These are phyloP conservation scores for Prostheceraeus crozeri DNA, from an alignment of 2,888 invertebrate genomes.

Conservation along the genomic window DNA sequence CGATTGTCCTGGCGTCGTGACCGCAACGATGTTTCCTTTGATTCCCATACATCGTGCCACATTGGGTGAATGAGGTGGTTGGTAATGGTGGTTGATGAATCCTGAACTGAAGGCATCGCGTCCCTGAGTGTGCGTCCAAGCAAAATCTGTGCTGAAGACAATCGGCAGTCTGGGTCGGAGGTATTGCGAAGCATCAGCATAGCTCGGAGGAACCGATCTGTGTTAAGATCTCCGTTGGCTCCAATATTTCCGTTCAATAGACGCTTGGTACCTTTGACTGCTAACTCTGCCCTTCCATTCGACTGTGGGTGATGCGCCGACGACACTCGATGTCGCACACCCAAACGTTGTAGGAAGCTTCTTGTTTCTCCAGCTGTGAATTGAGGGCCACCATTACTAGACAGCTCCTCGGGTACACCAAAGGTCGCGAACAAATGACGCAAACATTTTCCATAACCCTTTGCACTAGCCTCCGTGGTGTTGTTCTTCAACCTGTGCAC, in stretches of 20 bases:
- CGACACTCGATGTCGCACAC: conserved; percentile 39
- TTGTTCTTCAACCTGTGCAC: conserved; percentile 24
- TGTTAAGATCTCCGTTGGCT: conserved; percentile 36
- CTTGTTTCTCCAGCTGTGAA: conserved; percentile 40
- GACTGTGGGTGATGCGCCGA: conserved; percentile 41
- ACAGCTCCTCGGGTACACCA: conserved; percentile 42
- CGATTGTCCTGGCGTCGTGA: conserved; percentile 15
- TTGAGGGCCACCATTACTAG: conserved; percentile 41
- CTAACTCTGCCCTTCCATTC: conserved; percentile 42
- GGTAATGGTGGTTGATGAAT: conserved; percentile 5
- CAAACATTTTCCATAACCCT: conserved; percentile 39
- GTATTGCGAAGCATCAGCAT: conserved; percentile 41
- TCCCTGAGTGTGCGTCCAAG: conserved; percentile 40
- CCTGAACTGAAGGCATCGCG: conserved; percentile 21
- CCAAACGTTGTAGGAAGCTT: conserved; percentile 40
- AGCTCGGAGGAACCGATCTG: conserved; percentile 41
- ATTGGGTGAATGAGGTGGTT: conserved; percentile 15
- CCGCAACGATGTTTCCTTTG: conserved; percentile 7
- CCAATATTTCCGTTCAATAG: conserved; percentile 41
- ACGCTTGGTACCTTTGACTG: conserved; percentile 42
- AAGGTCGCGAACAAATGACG: conserved; percentile 41
- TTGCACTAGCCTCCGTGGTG: conserved; percentile 37
- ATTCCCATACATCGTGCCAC: not conserved
- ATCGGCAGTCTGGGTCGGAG: conserved; percentile 40
- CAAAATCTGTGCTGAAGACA: conserved; percentile 41